Percentiles rank a stretch among this genome's conserved stretches.
Evolutionary conservation across 2,888 invertebrate species (phyloP).

Genomic region (Melanostoma mellinum): DNA sequence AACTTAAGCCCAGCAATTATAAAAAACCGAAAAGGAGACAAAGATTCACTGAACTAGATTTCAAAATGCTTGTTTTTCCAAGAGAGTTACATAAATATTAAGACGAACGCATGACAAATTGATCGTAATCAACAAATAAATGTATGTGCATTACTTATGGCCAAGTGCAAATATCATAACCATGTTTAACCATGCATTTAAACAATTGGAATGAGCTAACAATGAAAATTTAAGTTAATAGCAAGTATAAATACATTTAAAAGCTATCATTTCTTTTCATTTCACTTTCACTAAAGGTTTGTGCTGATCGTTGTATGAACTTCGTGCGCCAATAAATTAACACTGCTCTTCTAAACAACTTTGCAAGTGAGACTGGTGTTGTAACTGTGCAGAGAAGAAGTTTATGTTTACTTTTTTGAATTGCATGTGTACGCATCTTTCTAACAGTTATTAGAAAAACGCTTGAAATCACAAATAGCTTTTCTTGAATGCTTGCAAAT

Average conservation of each 20-base stretch:
- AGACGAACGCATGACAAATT: slow-evolving; percentile 7
- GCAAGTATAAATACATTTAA: slow-evolving; percentile 29
- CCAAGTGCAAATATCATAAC: neutral
- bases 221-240: slow-evolving; percentile 43
- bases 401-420: too few species aligned
- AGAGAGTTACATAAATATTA: neutral
- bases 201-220: neutral
- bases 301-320: slow-evolving; percentile 43
- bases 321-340: slow-evolving; percentile 60
- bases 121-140: neutral
- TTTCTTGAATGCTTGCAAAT: too few species aligned
- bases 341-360: slow-evolving; percentile 16
- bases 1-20: too few species aligned
- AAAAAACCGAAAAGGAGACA: too few species aligned
- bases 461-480: too few species aligned
- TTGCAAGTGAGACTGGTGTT: neutral
- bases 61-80: too few species aligned
- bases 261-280: slow-evolving; percentile 33
- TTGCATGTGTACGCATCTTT: too few species aligned
- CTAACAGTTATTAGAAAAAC: too few species aligned
- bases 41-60: too few species aligned
- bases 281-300: slow-evolving; percentile 63
- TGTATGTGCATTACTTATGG: neutral
- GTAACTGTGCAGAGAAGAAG: too few species aligned
- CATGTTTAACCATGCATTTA: slow-evolving; percentile 14